Evolutionary conservation across 2,888 invertebrate genomes (phyloP), one percentile per base, ranked within the genome.

Genomic region (Leptinotarsa tumamoca): DNA sequence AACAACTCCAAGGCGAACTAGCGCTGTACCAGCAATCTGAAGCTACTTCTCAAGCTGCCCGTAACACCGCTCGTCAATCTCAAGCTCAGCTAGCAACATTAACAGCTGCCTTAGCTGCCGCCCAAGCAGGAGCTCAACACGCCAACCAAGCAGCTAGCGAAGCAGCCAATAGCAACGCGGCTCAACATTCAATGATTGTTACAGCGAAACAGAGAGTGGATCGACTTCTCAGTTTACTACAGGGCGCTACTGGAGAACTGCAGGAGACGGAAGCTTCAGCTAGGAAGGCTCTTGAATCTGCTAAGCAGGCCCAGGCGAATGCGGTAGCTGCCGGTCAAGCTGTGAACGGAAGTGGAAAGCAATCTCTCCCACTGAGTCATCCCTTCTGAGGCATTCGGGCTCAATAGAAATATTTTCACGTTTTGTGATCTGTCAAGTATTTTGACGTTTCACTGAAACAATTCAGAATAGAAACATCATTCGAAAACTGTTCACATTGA

Each of bases 21-120:
- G 90, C 91, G 85, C 94, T 94, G 87, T 87, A 94, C 80, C 92
- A 92, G 79, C 92, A 93, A 72, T 93, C 94, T 5, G 93, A 94
- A 86, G 89, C 93, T 74, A 87, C 94, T 0, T 92, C 94, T 0
- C 91, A 91, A 71, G 88, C 93, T 0, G 93, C 94, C 0, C 92
- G 92, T 43, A 91, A 93, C 82, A 90, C 93, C 0, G 92, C 93
- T 0, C 91, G 93, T 84, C 93, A 94, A 85, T 93, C 94, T 51
- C 92, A 92, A 89, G 92, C 93, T 83, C 84, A 83, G 77, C 73
- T 93, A 79, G 92, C 93, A 0, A 93, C 93, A 0, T 83, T 94
- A 67, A 93, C 93, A 85, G 93, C 93, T 61, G 94, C 94, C 0
- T 93, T 94, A 7, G 81, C 84, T 23, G 79, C 83, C 18, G 80